Conservation (phyloP, 2,113 vertebrate genomes). For the Verasper variegatus region DNA sequence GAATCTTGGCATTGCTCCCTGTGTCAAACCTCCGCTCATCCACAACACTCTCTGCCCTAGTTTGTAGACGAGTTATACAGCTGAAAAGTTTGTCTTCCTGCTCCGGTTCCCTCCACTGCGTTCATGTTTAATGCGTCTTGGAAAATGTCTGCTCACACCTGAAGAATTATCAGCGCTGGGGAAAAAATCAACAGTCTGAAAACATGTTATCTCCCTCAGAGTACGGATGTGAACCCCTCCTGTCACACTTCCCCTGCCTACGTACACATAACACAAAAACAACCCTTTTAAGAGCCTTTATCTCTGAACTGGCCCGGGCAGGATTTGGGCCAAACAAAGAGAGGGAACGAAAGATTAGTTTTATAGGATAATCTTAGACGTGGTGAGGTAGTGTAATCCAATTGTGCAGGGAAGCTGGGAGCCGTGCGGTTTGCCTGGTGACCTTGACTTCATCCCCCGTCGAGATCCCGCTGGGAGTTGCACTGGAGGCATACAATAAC, state of each 20-base stretch:
- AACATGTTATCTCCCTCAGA: background rate
- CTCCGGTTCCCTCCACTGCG: constrained; percentile 25
- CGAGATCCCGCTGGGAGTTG: constrained; percentile 33
- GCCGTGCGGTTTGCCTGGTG: constrained; percentile 33
- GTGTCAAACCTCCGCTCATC: constrained; percentile 44
- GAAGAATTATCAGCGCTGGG: background rate
- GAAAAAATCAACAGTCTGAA: background rate
- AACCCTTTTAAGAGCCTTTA: constrained; percentile 8
- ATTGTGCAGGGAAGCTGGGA: constrained; percentile 19
- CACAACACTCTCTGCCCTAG: constrained; percentile 33
- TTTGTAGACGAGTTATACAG: constrained; percentile 54
- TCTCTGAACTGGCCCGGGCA: background rate
- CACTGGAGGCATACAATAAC: constrained; percentile 18
- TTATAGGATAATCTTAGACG: constrained; percentile 24
- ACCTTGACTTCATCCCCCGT: constrained; percentile 62
- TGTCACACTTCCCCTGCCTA: background rate
- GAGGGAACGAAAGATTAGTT: constrained; percentile 19
- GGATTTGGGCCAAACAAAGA: constrained; percentile 8
- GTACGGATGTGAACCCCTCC: background rate
- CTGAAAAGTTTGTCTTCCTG: constrained; percentile 52
- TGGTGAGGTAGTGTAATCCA: constrained; percentile 18
- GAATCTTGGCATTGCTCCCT: constrained; percentile 53
- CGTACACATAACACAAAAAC: constrained; percentile 5
- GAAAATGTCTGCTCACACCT: constrained; percentile 27
- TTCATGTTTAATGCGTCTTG: constrained; percentile 44